Percentiles rank a stretch among this genome's conserved stretches.
phyloP scores from a whole-genome alignment of 2,797 vertebrate genomes.

The Synanceia verrucosa region DNA sequence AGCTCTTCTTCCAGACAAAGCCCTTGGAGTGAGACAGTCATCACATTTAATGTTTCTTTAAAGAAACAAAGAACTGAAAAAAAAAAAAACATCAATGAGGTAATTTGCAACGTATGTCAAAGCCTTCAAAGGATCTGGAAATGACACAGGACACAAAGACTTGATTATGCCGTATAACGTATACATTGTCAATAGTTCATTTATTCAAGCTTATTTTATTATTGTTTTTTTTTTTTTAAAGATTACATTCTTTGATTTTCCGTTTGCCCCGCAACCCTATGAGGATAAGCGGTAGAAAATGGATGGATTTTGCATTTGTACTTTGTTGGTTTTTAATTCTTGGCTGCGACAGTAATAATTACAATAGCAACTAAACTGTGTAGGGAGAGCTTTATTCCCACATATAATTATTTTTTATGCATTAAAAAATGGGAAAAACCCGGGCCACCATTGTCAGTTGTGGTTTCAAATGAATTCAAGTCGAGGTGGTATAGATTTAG shows the following conservation, averaged over 20 bases:
- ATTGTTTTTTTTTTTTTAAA: neutral
- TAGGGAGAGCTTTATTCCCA: neutral
- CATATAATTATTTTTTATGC: neutral
- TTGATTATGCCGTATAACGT: neutral
- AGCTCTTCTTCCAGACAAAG: slow-evolving; percentile 18
- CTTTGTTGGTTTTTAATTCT: neutral
- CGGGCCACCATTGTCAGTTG: neutral
- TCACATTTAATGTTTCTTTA: slow-evolving; percentile 65
- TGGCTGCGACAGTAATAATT: neutral
- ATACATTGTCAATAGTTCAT: neutral
- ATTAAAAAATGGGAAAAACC: slow-evolving; percentile 11
- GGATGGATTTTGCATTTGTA: too few relatives aligned
- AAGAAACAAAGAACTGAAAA: neutral
- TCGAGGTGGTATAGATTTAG: too few relatives aligned
- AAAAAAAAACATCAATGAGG: neutral
- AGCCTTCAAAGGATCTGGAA: neutral
- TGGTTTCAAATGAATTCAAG: neutral
- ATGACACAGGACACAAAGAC: neutral
- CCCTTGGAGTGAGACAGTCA: slow-evolving; percentile 6
- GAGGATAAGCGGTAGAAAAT: too few relatives aligned
- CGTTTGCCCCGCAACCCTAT: too few relatives aligned
- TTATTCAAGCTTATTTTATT: neutral
- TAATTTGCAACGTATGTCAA: neutral
- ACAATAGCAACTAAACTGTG: neutral
- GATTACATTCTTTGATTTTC: slow-evolving; percentile 2